Evolutionary conservation across 2,113 vertebrate species (phyloP).

Genomic region (Notarius lentiginosus): DNA sequence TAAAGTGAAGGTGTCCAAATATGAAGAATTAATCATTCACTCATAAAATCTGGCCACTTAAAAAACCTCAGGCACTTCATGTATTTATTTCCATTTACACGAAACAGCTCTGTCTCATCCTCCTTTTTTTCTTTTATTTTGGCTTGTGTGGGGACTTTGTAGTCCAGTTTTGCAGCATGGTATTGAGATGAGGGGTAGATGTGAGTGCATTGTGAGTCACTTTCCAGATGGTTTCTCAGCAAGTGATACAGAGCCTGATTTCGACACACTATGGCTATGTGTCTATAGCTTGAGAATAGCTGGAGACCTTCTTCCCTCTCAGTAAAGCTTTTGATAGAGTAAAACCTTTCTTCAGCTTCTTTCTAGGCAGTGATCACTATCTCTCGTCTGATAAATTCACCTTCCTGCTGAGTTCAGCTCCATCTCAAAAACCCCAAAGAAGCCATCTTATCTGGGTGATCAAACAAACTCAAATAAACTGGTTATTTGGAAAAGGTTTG

Average conservation of each 20-base stretch:
- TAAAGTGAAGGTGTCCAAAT: conserved; percentile 70
- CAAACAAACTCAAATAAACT: not conserved
- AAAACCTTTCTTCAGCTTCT: not conserved
- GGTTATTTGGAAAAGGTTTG: not conserved
- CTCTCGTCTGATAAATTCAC: not conserved
- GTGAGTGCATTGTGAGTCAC: conserved; percentile 18
- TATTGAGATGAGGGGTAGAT: conserved; percentile 22
- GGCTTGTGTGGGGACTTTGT: conserved; percentile 6
- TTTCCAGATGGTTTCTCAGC: conserved; percentile 33
- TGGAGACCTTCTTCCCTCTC: not conserved
- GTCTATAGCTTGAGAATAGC: not conserved
- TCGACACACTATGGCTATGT: not conserved
- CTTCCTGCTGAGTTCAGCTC: not conserved
- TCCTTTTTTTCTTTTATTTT: conserved; percentile 16
- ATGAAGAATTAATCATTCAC: conserved; percentile 75
- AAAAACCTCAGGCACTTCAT: conserved; percentile 74
- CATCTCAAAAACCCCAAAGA: not conserved
- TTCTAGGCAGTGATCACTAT: not conserved
- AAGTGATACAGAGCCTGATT: not conserved
- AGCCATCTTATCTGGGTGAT: not conserved
- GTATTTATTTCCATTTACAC: conserved; percentile 72
- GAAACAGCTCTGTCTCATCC: conserved; percentile 59
- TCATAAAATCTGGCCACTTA: conserved; percentile 72
- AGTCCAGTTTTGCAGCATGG: conserved; percentile 31
- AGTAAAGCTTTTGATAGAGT: not conserved